phyloP scores from a whole-genome alignment of 2,888 invertebrate species.

The Plebejus argus region DNA sequence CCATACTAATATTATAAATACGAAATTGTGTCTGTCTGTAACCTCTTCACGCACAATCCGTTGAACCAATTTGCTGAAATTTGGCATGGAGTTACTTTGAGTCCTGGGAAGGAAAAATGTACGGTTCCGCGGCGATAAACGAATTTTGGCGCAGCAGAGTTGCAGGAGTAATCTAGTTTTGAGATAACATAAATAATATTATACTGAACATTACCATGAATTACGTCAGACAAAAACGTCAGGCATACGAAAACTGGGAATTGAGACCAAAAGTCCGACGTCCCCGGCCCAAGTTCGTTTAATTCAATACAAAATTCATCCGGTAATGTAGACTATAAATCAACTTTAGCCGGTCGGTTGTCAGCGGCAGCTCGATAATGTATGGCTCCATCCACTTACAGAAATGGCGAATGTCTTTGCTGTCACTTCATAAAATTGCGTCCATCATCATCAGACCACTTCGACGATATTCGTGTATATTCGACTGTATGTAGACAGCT shows the following conservation, averaged over 20 bases:
- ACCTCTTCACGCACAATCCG: no score
- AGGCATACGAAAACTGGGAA: not conserved
- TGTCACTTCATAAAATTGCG: constrained; percentile 41
- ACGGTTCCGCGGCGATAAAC: no score
- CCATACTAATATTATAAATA: no score
- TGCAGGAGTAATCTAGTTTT: no score
- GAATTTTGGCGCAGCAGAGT: no score
- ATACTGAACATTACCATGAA: not conserved
- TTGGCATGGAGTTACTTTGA: no score
- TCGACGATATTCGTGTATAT: no score
- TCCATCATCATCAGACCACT: constrained; percentile 9
- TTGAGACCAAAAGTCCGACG: not conserved
- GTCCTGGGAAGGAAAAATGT: no score
- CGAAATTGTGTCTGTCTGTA: no score
- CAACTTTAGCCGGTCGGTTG: constrained; percentile 38
- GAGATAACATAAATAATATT: no score
- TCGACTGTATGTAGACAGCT: no score
- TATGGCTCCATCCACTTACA: constrained; percentile 55
- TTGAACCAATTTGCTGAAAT: no score
- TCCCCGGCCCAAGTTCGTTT: constrained; percentile 27
- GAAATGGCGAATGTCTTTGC: constrained; percentile 36
- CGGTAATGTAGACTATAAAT: constrained; percentile 36
- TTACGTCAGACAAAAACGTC: not conserved
- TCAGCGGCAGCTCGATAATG: constrained; percentile 46
- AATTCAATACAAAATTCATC: constrained; percentile 36